phyloP scores from a whole-genome alignment of 2,888 invertebrate genomes.

The Gastracanthus pulcherrimus region DNA sequence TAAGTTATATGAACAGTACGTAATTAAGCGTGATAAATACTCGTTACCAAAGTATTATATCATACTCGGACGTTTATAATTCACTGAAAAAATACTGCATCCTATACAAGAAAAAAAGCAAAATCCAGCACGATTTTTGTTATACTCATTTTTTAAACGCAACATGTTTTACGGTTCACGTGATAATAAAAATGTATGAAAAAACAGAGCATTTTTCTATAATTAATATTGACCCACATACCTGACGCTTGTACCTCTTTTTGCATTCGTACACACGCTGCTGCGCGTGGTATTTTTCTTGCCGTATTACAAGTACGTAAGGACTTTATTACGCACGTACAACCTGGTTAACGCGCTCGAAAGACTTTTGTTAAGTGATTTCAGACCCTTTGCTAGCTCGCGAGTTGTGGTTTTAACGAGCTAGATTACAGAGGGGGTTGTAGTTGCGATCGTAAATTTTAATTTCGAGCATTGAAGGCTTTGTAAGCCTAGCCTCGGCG shows the following conservation, averaged over 20 bases:
- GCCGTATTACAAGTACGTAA: not conserved
- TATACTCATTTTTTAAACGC: not conserved
- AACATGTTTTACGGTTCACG: not conserved
- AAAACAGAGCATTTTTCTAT: constrained; percentile 8
- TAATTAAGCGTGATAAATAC: too few relatives aligned
- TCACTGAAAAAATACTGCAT: too few relatives aligned
- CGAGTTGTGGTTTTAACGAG: constrained; percentile 33
- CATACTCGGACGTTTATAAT: too few relatives aligned
- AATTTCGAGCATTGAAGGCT: constrained; percentile 47
- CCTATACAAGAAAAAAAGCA: too few relatives aligned
- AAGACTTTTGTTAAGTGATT: constrained; percentile 53
- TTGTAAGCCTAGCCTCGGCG: not conserved
- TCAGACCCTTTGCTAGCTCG: constrained; percentile 14
- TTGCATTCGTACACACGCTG: not conserved
- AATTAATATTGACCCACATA: constrained; percentile 23
- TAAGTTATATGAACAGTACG: too few relatives aligned
- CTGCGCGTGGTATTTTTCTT: not conserved
- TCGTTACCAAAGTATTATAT: too few relatives aligned
- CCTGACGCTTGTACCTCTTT: not conserved
- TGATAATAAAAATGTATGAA: not conserved
- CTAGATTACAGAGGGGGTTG: constrained; percentile 35
- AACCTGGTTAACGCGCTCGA: not conserved
- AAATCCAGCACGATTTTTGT: too few relatives aligned
- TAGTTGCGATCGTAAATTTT: constrained; percentile 54
- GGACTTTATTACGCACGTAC: not conserved